A percentile compares a stretch with the other conserved stretches of the same genome.
phyloP scores from a whole-genome alignment of 1,140 invertebrate genomes.

The Pogonomyrmex barbatus region DNA sequence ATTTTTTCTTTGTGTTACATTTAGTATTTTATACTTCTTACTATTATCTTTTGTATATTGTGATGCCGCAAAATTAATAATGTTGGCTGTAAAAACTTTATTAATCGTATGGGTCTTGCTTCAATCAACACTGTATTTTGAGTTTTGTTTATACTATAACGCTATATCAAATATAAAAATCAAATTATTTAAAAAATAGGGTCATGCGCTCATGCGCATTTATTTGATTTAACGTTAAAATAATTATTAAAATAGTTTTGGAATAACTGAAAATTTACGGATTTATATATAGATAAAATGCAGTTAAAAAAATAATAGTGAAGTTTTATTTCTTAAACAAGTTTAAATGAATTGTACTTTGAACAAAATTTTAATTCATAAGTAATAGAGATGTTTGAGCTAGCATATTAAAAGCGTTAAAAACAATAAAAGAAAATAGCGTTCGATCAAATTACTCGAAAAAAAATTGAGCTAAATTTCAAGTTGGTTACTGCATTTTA shows the following conservation, averaged over 20 bases:
- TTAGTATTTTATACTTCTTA: slow-evolving; percentile 23
- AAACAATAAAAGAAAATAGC: neutral
- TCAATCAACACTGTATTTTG: neutral
- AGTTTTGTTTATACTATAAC: neutral
- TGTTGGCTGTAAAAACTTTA: slow-evolving; percentile 40
- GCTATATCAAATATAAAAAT: slow-evolving; percentile 1
- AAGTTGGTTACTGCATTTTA: slow-evolving; percentile 8
- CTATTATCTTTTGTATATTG: slow-evolving; percentile 33
- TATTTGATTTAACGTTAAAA: neutral
- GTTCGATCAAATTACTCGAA: neutral
- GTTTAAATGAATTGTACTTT: neutral
- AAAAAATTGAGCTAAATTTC: neutral
- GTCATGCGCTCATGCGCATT: neutral
- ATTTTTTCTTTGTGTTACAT: neutral
- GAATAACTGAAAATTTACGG: neutral
- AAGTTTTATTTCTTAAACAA: neutral
- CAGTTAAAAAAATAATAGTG: neutral
- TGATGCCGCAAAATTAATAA: slow-evolving; percentile 50
- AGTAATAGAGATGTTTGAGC: neutral
- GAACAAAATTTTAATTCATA: slow-evolving; percentile 17
- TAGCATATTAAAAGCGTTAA: neutral
- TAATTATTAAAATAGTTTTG: neutral
- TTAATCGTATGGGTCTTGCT: slow-evolving; percentile 46
- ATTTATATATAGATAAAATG: slow-evolving; percentile 1
- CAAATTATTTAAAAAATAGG: neutral